Evolutionary conservation across 2,113 vertebrate species (phyloP), one percentile per base, ranked within the genome.

Genomic region (Xyliphius kryptos): DNA sequence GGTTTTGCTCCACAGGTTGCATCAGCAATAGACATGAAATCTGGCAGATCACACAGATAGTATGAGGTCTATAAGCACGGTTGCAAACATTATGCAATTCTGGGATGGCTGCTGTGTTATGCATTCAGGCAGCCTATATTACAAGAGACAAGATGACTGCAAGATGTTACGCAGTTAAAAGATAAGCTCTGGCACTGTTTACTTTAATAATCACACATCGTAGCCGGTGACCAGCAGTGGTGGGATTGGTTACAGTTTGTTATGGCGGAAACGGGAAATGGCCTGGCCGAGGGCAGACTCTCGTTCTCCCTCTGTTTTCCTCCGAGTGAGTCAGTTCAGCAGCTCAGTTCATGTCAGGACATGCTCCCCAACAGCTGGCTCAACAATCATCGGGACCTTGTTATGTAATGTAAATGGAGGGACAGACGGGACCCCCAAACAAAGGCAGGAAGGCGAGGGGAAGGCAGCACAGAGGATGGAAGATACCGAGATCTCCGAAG

Each of bases 281-380:
- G 50, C 58, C 68, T 49, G 49, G 61, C 48, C 56, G 62, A 49
- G 22, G 61, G 58, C 20, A 54, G 12, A 41, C 49, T 6, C 48
- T 43, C 58, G n/a, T n/a, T 56, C 63, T 57, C 40, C 7, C 7
- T 46, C 14, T 46, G 41, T 48, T 3, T 32, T 36, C 36, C 21
- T 8, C 11, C 20, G 59, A 70, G 76, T 79, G 79, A 85, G 68
- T 80, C 70, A 77, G 80, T 82, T 74, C 68, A 63, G 63, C 72
- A 61, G 54, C 54, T 63, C 41, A 72, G 83, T 85, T 84, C 81
- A 83, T 61, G 76, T 79, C 73, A 70, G 80, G 81, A 83, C 82
- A 83, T 60, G 73, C 48, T 74, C 74, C 75, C 68, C 64, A 78
- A 74, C 82, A 85, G 81, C 26, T 32, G 26, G 26, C 26, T 6